Evolutionary conservation across 2,113 vertebrate species (phyloP), one percentile per base, ranked within the genome.

Genomic region (Zapornia atra): DNA sequence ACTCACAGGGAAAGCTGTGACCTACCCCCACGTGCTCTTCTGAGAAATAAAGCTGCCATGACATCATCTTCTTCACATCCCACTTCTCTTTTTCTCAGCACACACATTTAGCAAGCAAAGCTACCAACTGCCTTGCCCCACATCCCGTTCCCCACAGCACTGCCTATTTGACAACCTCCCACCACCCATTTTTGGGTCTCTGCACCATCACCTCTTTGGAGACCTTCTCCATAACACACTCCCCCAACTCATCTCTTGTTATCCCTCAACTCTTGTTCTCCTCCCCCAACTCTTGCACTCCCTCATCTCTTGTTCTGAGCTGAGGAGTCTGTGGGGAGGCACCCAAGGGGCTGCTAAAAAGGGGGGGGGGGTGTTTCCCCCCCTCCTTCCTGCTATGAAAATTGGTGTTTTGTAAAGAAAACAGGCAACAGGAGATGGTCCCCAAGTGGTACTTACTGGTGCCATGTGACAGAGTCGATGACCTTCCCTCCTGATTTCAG

Each of bases 391-490:
- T 36, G 6, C 1, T 34, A 16, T 22, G 18, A 25, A 36, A 80
- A 66, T 6, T 3, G 29, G 8, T 8, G 9, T 50, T 59, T 54
- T 38, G 11, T 8, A 24, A n/a, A 28, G 65, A 63, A 50, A 38
- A 51, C 4, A n/a, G 82, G 24, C 4, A 12, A 46, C 36, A 68
- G 31, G 10, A n/a, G 11, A 82, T 78, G 28, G 26, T 26, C 78
- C 11, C 38, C 14, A 97, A 98, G 98, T 65, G 97, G 22, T 88
- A 99, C 99, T 99, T 98, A 99, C 99, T 99, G 99, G 95, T 99
- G 99, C 99, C 99, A 99, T 0, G 99, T 99, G 59, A 98, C 96
- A 12, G 99, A 97, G 71, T 99, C 95, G 9, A 99, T 98, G 24
- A 97, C 98, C 85, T 97, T 94, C 38, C 98, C 98, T 44, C 98